Evolutionary conservation across 1,140 invertebrate species (phyloP).

Genomic region (Bombyx mandarina): DNA sequence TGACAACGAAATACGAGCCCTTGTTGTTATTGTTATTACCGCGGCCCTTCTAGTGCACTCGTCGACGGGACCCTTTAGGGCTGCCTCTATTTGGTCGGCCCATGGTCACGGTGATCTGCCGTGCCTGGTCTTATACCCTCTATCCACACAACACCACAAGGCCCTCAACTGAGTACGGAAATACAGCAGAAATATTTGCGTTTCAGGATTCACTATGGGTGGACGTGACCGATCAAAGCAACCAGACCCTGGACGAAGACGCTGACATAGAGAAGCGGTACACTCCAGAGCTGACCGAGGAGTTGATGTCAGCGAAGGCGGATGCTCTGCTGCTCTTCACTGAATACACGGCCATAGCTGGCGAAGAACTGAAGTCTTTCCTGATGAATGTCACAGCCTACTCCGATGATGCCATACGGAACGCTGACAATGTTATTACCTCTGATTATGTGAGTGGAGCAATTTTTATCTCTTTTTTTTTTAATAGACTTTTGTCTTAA

Average conservation of each 20-base stretch:
- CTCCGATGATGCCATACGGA: slow-evolving; percentile 17
- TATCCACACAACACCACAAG: background rate
- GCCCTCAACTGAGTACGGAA: too few relatives aligned
- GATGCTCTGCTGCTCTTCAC: slow-evolving; percentile 43
- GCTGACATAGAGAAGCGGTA: slow-evolving; percentile 35
- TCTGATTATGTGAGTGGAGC: slow-evolving; percentile 10
- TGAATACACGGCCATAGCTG: slow-evolving; percentile 35
- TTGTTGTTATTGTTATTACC: too few relatives aligned
- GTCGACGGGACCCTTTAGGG: background rate
- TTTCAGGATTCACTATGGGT: slow-evolving; percentile 22
- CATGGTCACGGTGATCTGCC: background rate
- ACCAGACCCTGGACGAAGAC: slow-evolving; percentile 1
- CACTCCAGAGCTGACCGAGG: slow-evolving; percentile 30
- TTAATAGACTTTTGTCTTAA: background rate
- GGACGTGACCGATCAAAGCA: slow-evolving; percentile 12
- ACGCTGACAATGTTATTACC: slow-evolving; percentile 8
- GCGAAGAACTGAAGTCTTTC: slow-evolving; percentile 31
- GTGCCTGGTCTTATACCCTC: too few relatives aligned
- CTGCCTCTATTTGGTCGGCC: background rate
- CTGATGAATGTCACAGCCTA: slow-evolving; percentile 30
- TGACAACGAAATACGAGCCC: too few relatives aligned
- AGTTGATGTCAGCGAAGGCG: slow-evolving; percentile 24
- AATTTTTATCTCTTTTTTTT: slow-evolving; percentile 1
- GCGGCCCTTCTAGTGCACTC: background rate
- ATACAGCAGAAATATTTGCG: background rate